phyloP scores from a whole-genome alignment of 2,113 vertebrate genomes.

The Corythoichthys haematopterus region DNA sequence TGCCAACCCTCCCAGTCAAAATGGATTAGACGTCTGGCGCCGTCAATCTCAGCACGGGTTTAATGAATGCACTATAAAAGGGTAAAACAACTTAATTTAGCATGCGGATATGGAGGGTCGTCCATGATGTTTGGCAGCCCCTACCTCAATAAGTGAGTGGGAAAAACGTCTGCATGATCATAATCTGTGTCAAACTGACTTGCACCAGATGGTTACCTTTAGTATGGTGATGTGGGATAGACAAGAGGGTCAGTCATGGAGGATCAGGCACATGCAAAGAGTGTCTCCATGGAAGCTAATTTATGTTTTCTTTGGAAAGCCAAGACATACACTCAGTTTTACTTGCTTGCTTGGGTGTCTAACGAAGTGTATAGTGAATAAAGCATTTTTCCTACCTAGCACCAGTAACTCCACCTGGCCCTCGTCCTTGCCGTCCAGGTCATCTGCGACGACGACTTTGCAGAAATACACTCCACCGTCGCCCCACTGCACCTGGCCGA shows the following conservation, averaged over 20 bases:
- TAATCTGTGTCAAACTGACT: constrained; percentile 5
- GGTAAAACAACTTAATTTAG: too few relatives aligned
- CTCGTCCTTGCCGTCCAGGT: constrained; percentile 91
- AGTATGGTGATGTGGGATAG: constrained; percentile 42
- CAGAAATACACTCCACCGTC: constrained; percentile 97
- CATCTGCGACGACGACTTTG: constrained; percentile 85
- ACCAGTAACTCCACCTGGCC: constrained; percentile 88
- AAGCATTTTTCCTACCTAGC: constrained; percentile 74
- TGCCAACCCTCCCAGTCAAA: too few relatives aligned
- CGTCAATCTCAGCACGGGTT: too few relatives aligned
- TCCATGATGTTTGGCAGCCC: too few relatives aligned
- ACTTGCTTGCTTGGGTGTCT: neutral
- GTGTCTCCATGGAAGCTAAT: constrained; percentile 77
- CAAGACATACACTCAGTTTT: neutral
- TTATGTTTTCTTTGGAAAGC: too few relatives aligned
- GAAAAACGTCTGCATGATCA: too few relatives aligned
- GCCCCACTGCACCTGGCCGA: constrained; percentile 92
- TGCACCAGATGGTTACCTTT: constrained; percentile 15
- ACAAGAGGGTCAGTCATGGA: constrained; percentile 58
- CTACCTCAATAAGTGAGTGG: too few relatives aligned
- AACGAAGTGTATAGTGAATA: neutral
- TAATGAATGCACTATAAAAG: too few relatives aligned
- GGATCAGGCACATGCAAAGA: constrained; percentile 78
- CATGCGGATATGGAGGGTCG: too few relatives aligned
- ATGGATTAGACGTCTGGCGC: too few relatives aligned